Percentiles rank a stretch among this genome's conserved stretches.
Conservation (phyloP, 2,888 invertebrate species). For the Hyposoter didymator region DNA sequence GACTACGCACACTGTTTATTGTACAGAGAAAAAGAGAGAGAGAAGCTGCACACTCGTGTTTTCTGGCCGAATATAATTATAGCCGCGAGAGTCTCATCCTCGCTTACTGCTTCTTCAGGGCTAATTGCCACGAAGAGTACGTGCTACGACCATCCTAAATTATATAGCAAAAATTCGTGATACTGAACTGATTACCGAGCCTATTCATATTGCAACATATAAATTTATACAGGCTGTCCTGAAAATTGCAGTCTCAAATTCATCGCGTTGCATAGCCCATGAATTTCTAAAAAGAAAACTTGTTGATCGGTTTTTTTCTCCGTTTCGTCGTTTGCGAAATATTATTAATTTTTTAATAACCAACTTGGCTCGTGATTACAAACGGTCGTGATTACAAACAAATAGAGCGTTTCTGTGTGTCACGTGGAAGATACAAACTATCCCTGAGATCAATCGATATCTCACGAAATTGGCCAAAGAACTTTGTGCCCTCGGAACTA, state of each 20-base stretch:
- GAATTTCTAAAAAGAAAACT: background rate
- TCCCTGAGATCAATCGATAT: background rate
- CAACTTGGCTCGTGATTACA: background rate
- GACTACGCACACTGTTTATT: constrained; percentile 46
- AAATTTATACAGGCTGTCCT: constrained; percentile 1
- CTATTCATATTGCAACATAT: constrained; percentile 30
- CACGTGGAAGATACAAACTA: background rate
- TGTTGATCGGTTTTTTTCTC: background rate
- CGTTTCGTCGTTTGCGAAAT: background rate
- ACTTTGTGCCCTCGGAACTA: background rate
- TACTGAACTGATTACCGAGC: constrained; percentile 64
- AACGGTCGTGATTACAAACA: background rate
- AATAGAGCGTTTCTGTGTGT: background rate
- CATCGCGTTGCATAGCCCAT: background rate
- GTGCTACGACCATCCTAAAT: constrained; percentile 62
- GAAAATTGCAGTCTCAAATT: background rate
- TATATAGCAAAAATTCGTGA: constrained; percentile 64
- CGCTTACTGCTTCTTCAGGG: constrained; percentile 44
- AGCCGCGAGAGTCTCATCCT: constrained; percentile 49
- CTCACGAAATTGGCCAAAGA: background rate
- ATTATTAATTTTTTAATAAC: background rate
- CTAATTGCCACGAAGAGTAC: constrained; percentile 60
- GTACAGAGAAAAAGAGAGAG: constrained; percentile 31
- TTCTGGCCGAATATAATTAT: constrained; percentile 64
- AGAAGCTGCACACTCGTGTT: constrained; percentile 42